Evolutionary conservation across 2,797 vertebrate genomes (phyloP), one percentile per base, ranked within the genome.

Genomic region (Merluccius polli): DNA sequence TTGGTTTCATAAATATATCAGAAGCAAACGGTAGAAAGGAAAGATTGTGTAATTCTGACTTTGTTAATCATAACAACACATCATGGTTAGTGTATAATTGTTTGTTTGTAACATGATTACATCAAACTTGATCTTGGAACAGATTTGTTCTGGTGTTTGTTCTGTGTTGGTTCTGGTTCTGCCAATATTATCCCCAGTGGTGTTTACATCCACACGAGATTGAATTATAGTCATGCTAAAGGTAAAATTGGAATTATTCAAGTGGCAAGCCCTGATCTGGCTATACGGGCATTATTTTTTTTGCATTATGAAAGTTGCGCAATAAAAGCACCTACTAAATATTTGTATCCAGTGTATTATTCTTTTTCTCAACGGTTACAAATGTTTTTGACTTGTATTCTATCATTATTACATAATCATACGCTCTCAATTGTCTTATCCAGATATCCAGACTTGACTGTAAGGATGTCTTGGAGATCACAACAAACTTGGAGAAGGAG

Each of bases 361-460:
- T 31, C 29, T 32, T 11, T 69, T 30, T 69, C 12, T 30, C 11
- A 29, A 68, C 11, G 4, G 13, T 13, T 27, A 1, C 30, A 27
- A 24, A n/a, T 69, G 24, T 31, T 27, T 30, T 69, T 10, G 18
- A 13, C 16, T 30, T 69, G 27, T 69, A 2, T 29, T 71, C n/a
- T 32, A 5, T 32, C 31, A 21, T 32, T 35, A 32, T n/a, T 21
- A 3, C 3, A 10, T 32, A 33, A 71, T 38, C 21, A 36, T 71
- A 21, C 6, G 0, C 18, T n/a, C 33, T 12, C 32, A 38, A 36
- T 33, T 11, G 15, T 82, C 52, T 77, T 70, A 82, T 75, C 79
- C 82, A 99, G 98, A 99, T 99, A 89, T 96, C 97, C 76, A 95
- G 94, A 82, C 94, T 99, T 72, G 96, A 99, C 89, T 97, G 96